Conservation (phyloP, 2,113 vertebrate species). For the Muntiacus reevesi region DNA sequence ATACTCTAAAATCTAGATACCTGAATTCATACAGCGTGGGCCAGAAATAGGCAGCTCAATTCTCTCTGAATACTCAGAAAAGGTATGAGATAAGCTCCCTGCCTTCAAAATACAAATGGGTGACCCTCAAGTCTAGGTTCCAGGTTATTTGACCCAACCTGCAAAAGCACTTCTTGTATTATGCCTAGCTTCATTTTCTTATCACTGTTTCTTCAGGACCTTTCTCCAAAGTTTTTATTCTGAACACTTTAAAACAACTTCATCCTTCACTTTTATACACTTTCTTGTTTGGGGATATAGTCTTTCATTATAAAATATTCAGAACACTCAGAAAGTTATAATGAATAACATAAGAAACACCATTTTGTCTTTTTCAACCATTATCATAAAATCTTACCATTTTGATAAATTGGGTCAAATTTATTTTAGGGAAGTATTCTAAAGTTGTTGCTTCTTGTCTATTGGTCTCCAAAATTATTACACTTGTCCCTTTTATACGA, state of each 20-base stretch:
- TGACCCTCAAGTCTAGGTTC: rapidly evolving
- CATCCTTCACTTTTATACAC: background rate
- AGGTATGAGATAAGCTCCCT: background rate
- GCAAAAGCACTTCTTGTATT: background rate
- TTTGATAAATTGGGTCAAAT: background rate
- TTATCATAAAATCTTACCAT: background rate
- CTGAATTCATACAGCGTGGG: background rate
- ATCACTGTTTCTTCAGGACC: background rate
- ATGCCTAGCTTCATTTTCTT: background rate
- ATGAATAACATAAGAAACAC: background rate
- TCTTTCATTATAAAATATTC: background rate
- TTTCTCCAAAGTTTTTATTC: background rate
- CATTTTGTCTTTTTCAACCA: background rate
- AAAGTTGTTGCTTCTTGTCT: background rate
- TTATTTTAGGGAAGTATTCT: background rate
- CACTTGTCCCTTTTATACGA: background rate
- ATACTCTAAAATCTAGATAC: background rate
- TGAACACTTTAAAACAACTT: background rate
- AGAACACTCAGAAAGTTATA: background rate
- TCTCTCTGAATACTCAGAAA: background rate
- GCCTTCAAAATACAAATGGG: background rate
- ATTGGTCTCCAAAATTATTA: background rate
- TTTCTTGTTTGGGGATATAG: background rate
- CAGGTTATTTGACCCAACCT: background rate
- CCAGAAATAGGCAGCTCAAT: background rate